Base-by-base conservation (phyloP, 2,113 vertebrate species). In the Acanthisitta chloris region DNA sequence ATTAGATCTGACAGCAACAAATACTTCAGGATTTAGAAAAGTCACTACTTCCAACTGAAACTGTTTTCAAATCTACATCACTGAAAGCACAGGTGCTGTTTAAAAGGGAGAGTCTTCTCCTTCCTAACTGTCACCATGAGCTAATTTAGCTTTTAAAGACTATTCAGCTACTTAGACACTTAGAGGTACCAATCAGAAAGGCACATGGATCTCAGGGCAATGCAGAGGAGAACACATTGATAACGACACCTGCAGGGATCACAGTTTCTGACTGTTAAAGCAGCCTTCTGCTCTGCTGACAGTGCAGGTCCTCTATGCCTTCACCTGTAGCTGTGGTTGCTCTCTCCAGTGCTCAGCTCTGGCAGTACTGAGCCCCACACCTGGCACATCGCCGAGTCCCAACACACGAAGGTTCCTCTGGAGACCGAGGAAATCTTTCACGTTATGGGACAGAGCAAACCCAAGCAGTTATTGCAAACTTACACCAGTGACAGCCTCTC, bases 371-470 rank as follows among this genome's bases (percentile, higher is more conserved):
- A 80, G 98, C 40, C 98, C 98, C 96, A 99, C 97, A 92, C 98
- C 98, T 77, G 98, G 98, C 28, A 98, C 98, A 80, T 98, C 98
- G 76, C 93, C 96, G 87, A 59, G 31, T 21, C 64, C 99, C 98
- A 73, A 98, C 94, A 91, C 98, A 97, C 92, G 97, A 97, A 42
- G 98, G 97, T n/a, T 99, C 98, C 61, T 99, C 98, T 72, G 98
- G 94, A 94, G 99, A 99, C 65, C 97, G 97, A 77, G 98, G 98
- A 65, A 98, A 97, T 91, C 98, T 97, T 98, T 99, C 49, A 92
- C 97, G 40, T 98, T 98, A 78, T 98, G 98, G 97, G 98, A 99
- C 6, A 99, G 98, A 91, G 98, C 98, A 97, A 99, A 99, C 52
- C 96, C 98, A 90, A 98, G 98, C 57, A 98, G 97, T 82, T 98